These are phyloP conservation scores for Spilarctia lutea DNA, from an alignment of 2,888 invertebrate genomes.

Conservation along the genomic window DNA sequence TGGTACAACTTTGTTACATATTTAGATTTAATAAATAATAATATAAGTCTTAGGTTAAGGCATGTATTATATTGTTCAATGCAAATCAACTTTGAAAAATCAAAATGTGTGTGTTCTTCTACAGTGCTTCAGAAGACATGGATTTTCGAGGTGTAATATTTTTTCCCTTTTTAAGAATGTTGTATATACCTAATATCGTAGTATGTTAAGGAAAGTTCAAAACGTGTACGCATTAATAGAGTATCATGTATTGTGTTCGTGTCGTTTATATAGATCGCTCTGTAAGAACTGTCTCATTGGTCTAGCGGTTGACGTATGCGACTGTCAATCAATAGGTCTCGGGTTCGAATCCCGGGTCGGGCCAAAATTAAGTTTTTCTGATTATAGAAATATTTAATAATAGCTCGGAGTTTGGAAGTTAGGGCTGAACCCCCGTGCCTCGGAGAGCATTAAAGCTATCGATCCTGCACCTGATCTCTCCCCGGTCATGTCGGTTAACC, in stretches of 20 bases:
- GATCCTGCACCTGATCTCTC: too few species aligned
- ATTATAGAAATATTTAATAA: too few species aligned
- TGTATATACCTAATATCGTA: background rate
- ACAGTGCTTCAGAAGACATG: background rate
- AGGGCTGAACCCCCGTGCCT: too few species aligned
- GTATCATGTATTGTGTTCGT: background rate
- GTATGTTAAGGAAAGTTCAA: background rate
- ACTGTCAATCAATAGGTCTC: too few species aligned
- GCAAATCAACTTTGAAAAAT: background rate
- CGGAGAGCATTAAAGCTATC: too few species aligned
- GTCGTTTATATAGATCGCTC: background rate
- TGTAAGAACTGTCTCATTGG: too few species aligned
- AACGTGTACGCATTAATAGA: background rate
- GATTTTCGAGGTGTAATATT: background rate
- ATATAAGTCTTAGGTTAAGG: background rate
- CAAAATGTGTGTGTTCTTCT: background rate
- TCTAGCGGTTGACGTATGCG: too few species aligned
- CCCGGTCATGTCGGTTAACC: too few species aligned
- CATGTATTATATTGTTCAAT: conserved; percentile 1
- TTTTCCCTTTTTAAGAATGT: background rate
- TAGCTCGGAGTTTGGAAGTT: too few species aligned
- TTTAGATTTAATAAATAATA: background rate
- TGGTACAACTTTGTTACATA: background rate
- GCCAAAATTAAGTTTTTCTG: too few species aligned
- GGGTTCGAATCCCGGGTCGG: too few species aligned